Base-by-base conservation (phyloP, 2,888 invertebrate genomes). In the Trimorus sp. region DNA sequence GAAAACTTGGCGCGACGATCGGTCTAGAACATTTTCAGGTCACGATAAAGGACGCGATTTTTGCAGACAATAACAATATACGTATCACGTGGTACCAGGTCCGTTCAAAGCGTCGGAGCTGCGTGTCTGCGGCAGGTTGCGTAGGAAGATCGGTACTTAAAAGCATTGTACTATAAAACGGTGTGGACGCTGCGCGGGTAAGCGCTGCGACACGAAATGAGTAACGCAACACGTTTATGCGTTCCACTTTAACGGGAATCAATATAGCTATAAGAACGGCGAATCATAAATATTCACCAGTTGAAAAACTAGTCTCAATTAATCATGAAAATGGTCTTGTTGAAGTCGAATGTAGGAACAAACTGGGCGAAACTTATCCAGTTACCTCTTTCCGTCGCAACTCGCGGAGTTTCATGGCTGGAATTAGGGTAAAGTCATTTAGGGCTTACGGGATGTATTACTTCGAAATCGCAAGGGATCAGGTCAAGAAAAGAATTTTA, bases 111-210 rank as follows among this genome's bases (percentile, higher is more conserved):
- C 66, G 65, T 60, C 49, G 15, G 16, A 65, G 40, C 45, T 54
- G 58, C 60, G 15, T 68, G 68, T 75, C 75, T 65, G 63, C 16
- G 54, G 68, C 82, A 74, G 68, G 69, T 82, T 77, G 82, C 77
- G 82, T 82, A 82, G 82, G 82, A 82, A 74, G 82, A 74, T 77
- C 73, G 53, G 77, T 69, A 77, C 69, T 82, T 77, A 74, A 66
- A 74, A 51, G 51, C 65, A 82, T 77, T 78, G 73, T 78, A 74
- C 73, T 74, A 69, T 78, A 66, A 76, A 73, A 68, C 65, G 69
- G 62, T 74, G 58, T 59, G 56, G 73, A 74, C 68, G 73, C 69
- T 59, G 40, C 14, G 42, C 65, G 49, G 54, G 60, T 60, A 78
- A 75, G 65, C 74, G 56, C 70, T 58, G 37, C 48, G 82, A 82